Evolutionary conservation across 2,797 vertebrate species (phyloP).

Genomic region (Sebastes reedi): DNA sequence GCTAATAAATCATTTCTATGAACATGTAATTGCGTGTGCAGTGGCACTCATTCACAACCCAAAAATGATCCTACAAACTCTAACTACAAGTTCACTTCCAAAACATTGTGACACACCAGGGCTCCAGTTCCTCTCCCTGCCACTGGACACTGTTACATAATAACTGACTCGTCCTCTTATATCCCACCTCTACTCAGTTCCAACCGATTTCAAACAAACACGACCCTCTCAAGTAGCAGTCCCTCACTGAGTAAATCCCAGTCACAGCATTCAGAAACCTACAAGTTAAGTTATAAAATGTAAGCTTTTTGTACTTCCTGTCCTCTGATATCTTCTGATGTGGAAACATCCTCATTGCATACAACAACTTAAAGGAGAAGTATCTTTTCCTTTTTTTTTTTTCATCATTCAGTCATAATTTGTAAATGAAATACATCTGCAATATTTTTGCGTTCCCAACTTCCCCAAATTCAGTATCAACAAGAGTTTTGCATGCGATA

Average conservation of each 20-base stretch:
- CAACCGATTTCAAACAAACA: constrained; percentile 10
- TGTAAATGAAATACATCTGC: background rate
- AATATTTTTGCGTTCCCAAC: background rate
- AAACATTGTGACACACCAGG: constrained; percentile 1
- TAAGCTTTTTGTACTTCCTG: background rate
- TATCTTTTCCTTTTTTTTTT: background rate
- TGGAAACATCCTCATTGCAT: background rate
- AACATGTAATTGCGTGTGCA: background rate
- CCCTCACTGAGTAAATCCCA: background rate
- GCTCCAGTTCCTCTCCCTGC: constrained; percentile 1
- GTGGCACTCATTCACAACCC: background rate
- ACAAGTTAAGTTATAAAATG: background rate
- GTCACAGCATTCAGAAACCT: background rate
- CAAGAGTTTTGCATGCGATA: background rate
- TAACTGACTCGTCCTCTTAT: constrained; percentile 13
- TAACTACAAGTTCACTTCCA: background rate
- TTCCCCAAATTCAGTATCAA: no score
- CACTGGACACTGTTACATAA: constrained; percentile 28
- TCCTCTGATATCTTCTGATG: background rate
- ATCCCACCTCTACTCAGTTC: background rate
- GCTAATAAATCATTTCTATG: accelerated
- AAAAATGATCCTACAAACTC: background rate
- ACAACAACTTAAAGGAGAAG: background rate
- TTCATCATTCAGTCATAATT: background rate
- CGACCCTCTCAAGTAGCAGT: background rate